These are phyloP conservation scores for Panthera tigris DNA, from an alignment of 2,113 vertebrate species.

Conservation along the genomic window DNA sequence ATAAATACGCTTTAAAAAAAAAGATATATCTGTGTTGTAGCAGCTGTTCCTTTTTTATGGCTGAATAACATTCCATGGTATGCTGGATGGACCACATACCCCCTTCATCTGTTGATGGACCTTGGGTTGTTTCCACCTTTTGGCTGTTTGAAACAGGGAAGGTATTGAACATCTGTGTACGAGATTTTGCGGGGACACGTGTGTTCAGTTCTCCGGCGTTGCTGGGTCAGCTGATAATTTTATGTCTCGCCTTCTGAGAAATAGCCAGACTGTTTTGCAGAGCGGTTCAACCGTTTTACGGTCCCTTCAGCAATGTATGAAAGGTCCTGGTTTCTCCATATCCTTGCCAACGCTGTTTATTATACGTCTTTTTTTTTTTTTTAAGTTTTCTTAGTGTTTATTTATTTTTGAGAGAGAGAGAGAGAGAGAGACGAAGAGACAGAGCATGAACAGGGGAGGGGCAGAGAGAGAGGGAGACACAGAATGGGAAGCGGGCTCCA, in stretches of 20 bases:
- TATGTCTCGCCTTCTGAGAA: not conserved
- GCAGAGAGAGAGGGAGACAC: too few species aligned
- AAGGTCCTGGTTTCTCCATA: not conserved
- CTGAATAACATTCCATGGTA: rapidly evolving
- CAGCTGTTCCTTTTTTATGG: not conserved
- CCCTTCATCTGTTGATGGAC: not conserved
- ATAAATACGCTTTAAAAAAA: too few species aligned
- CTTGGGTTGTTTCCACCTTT: too few species aligned
- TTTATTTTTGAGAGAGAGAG: too few species aligned
- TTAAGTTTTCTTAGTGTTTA: too few species aligned
- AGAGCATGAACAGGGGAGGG: too few species aligned
- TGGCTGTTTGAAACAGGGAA: not conserved
- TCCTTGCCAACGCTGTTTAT: not conserved
- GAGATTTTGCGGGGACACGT: not conserved
- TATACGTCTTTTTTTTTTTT: not conserved
- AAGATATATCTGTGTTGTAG: not conserved
- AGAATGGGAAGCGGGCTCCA: too few species aligned
- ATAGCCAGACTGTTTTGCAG: not conserved
- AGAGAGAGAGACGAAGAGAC: too few species aligned
- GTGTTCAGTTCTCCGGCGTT: too few species aligned
- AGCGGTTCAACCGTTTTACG: not conserved
- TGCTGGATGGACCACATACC: too few species aligned
- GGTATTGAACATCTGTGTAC: not conserved
- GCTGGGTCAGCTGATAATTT: not conserved
- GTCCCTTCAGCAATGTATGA: not conserved